Evolutionary conservation across 2,888 invertebrate genomes (phyloP), one percentile per base, ranked within the genome.

Genomic region (Melangyna quadrimaculata): DNA sequence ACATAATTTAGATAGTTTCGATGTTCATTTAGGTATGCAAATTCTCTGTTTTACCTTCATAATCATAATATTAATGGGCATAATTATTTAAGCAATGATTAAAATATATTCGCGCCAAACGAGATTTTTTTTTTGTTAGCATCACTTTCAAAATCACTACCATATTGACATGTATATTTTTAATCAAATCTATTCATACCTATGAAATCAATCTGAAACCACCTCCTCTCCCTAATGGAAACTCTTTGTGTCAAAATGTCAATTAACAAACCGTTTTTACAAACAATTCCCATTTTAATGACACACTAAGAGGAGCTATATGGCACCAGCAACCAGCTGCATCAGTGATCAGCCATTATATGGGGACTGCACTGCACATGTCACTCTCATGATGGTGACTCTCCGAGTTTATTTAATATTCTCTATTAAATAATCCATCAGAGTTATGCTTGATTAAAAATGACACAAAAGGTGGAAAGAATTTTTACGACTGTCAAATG

Each of bases 371-470:
- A 24, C 7, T 6, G 17, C 57, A 35, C 57, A 57, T 57, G 45
- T 67, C 48, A 65, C 65, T 29, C 48, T 6, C n/a, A n/a, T n/a
- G n/a, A n/a, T 27, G 27, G 35, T 17, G 43, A 43, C 22, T 22
- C 32, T 9, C 67, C 67, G 48, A 69, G 53, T 70, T 74, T 40
- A 83, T 83, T 83, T 71, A 57, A 78, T 71, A 57, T 83, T 73
- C 70, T n/a, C 48, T 40, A 70, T 83, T 65, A 48, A 83, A 78
- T 83, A 83, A 78, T 74, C 53, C 78, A 74, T 78, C 65, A 74
- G 55, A 59, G 43, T 74, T 70, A 22, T 32, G 63, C 12, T 67
- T 79, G 74, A 84, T 71, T 74, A 59, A 79, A 75, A 78, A 53
- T 67, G 67, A 67, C 67, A 67, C 67, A 67, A 12, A 67, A 67